Evolutionary conservation across 2,888 invertebrate genomes (phyloP).

Genomic region (Agriopis marginaria): DNA sequence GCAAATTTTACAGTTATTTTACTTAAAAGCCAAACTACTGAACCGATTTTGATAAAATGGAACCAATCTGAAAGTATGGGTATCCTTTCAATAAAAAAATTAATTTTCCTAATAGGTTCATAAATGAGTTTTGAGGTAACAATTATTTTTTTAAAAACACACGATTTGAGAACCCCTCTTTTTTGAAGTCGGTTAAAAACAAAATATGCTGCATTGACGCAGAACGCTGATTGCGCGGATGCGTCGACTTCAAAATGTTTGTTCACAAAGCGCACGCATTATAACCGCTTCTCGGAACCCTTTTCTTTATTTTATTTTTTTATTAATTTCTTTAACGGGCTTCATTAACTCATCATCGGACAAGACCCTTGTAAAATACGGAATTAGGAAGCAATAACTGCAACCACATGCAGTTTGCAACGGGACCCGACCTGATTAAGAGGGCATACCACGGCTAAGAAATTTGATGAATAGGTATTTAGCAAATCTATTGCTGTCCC

Average conservation of each 20-base stretch:
- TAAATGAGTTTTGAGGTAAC: no score
- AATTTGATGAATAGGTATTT: no score
- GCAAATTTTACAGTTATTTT: no score
- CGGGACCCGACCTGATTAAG: conserved; percentile 43
- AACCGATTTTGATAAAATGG: no score
- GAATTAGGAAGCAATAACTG: conserved; percentile 21
- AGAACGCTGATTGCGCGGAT: not conserved
- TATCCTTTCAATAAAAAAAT: no score
- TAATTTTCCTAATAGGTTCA: no score
- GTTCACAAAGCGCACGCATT: conserved; percentile 9
- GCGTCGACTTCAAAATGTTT: conserved; percentile 2
- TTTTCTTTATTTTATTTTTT: conserved; percentile 11
- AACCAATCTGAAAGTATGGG: no score
- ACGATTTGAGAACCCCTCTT: no score
- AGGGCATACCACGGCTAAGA: no score
- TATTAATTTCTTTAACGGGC: conserved; percentile 8
- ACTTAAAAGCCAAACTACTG: no score
- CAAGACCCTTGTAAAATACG: conserved; percentile 4
- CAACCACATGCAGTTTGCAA: conserved; percentile 35
- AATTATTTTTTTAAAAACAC: no score
- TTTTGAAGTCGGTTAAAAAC: not conserved
- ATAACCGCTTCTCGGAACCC: conserved; percentile 9
- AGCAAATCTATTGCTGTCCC: no score
- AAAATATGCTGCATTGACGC: not conserved
- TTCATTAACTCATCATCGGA: conserved; percentile 18